Percentiles rank a stretch among this genome's conserved stretches.
These are phyloP conservation scores for Aegotheles bennettii DNA, from an alignment of 2,113 vertebrate genomes.

Conservation along the genomic window DNA sequence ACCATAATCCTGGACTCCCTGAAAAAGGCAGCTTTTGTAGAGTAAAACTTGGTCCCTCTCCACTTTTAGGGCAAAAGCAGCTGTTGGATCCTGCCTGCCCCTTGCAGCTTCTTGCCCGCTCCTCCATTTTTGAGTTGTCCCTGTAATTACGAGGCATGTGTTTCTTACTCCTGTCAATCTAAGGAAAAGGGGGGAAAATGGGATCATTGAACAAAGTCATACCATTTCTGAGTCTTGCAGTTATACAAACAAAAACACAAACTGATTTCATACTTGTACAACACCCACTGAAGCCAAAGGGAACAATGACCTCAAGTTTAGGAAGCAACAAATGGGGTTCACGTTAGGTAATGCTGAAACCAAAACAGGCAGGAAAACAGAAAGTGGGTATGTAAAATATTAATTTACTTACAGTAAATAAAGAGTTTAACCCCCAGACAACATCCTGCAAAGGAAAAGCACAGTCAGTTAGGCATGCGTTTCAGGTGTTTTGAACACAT, in stretches of 20 bases:
- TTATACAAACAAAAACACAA: neutral
- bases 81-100: neutral
- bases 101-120: neutral
- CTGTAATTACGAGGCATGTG: neutral
- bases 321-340: neutral
- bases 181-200: neutral
- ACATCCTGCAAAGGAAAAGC: constrained; percentile 84
- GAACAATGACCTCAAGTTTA: neutral
- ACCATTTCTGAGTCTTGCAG: neutral
- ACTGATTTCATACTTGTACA: neutral
- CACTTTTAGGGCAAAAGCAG: neutral
- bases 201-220: neutral
- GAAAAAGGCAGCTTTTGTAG: neutral
- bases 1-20: neutral
- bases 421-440: constrained; percentile 96
- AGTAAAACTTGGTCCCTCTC: neutral
- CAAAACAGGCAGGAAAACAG: neutral
- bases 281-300: neutral
- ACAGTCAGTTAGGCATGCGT: neutral
- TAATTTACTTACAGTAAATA: constrained; percentile 93
- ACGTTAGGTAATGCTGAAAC: neutral
- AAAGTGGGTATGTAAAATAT: neutral
- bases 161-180: neutral
- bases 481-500: neutral
- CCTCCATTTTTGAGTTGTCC: neutral